Evolutionary conservation across 2,888 invertebrate species (phyloP).

Genomic region (Drosophila antonietae): DNA sequence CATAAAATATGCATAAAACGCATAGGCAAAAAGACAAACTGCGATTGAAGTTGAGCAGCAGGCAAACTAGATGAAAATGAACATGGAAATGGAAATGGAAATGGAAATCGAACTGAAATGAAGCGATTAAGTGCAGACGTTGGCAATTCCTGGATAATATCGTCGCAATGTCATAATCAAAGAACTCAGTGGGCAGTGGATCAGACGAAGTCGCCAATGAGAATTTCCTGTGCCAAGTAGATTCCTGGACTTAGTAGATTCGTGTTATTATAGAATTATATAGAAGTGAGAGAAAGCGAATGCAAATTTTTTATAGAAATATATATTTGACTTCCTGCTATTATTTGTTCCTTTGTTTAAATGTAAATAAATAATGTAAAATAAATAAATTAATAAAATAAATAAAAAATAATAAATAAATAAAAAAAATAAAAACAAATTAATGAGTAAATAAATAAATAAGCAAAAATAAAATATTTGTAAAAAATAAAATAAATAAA

Average conservation of each 20-base stretch:
- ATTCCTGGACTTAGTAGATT: too few relatives aligned
- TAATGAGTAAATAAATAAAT: too few relatives aligned
- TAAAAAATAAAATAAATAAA: too few relatives aligned
- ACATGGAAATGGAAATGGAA: conserved; percentile 23
- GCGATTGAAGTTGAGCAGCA: conserved; percentile 65
- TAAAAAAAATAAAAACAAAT: too few relatives aligned
- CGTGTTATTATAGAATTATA: neutral
- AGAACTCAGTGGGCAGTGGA: conserved; percentile 9
- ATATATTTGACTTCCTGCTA: neutral
- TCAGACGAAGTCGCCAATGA: conserved; percentile 6
- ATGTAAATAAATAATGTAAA: too few relatives aligned
- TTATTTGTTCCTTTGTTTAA: too few relatives aligned
- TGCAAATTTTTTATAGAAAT: neutral
- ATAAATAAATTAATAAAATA: too few relatives aligned
- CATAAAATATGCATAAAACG: conserved; percentile 78
- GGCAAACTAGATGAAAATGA: conserved; percentile 36
- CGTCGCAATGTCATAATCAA: conserved; percentile 11
- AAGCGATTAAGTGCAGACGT: conserved; percentile 46
- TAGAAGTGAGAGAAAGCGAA: neutral
- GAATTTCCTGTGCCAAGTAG: neutral
- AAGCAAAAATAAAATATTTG: too few relatives aligned
- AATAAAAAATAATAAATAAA: too few relatives aligned
- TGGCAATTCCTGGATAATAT: conserved; percentile 27
- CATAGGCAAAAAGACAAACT: conserved; percentile 69
- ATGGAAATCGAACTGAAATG: conserved; percentile 28